phyloP scores from a whole-genome alignment of 2,888 invertebrate species.

The Lasioglossum zephyrum region DNA sequence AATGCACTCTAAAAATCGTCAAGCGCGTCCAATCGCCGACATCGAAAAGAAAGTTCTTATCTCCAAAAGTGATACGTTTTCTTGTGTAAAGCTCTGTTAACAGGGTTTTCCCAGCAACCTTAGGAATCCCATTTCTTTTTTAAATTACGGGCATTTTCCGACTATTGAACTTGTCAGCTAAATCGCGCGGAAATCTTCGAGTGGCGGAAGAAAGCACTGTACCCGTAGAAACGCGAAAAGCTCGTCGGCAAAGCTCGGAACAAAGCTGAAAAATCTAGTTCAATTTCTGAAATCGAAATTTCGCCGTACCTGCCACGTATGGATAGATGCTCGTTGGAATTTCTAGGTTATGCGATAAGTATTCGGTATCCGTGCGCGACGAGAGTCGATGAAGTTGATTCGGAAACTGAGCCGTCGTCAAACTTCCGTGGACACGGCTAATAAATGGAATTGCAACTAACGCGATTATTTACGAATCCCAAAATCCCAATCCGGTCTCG shows the following conservation, averaged over 20 bases:
- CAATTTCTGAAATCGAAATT: not conserved
- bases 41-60: not conserved
- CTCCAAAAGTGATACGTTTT: not conserved
- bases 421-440: slow-evolving; percentile 19
- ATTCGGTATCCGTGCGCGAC: not conserved
- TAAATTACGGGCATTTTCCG: slow-evolving; percentile 23
- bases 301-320: not conserved
- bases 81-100: not conserved
- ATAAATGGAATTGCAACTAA: slow-evolving; percentile 19
- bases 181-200: slow-evolving; percentile 28
- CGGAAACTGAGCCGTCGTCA: not conserved
- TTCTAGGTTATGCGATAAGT: slow-evolving; percentile 8
- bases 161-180: not conserved
- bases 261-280: slow-evolving; percentile 6
- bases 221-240: slow-evolving; percentile 13
- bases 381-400: not conserved
- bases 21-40: not conserved
- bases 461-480: slow-evolving; percentile 17
- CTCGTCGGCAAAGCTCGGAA: slow-evolving; percentile 15
- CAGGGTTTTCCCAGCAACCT: not conserved
- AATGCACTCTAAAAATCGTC: not conserved
- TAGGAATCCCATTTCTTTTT: slow-evolving; percentile 11
- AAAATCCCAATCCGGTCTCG: not conserved
- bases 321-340: slow-evolving; percentile 5
- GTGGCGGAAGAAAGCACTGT: not conserved